Evolutionary conservation across 2,888 invertebrate species (phyloP), one percentile per base, ranked within the genome.

Genomic region (Volucella inflata): DNA sequence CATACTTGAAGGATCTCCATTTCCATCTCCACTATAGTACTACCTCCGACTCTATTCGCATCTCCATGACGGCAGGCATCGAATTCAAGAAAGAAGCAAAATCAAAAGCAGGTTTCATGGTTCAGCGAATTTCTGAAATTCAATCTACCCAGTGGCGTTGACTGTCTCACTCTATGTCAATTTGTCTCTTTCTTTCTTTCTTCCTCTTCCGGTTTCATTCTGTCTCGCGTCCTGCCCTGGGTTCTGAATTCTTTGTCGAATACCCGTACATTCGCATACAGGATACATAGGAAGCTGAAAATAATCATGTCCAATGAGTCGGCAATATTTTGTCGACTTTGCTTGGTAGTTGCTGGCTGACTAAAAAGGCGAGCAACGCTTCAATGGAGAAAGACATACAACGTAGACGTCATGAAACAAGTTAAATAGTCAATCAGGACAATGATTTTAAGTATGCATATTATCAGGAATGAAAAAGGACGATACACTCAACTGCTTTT

Each of bases 51-150:
- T 21, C 21, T 4, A 21, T 21, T 21, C 3, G 21, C 21, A 21
- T 21, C 21, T 21, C 21, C 21, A 21, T 21, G 21, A 2, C 44
- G n/a, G 48, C 55, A 62, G 21, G 36, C 44, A 60, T 12, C 46
- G 30, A 38, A 51, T 14, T 50, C 40, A 14, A 38, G 57, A 60
- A 76, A 62, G 75, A 67, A 50, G 72, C 62, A 72, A 85, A 85
- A 81, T 91, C 89, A 89, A 89, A 89, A 90, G 90, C 91, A 88
- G 90, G 90, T 90, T 90, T 91, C 89, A 90, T 91, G 90, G 91
- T 90, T 89, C 89, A 90, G 89, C 90, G 90, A 90, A 89, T 90
- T 90, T 90, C 88, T 90, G 90, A 91, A 91, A 91, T 90, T 90
- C 90, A 90, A 90, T 90, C 90, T 90, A 90, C 85, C 85, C 81